These are phyloP conservation scores for Corythoichthys intestinalis DNA, from an alignment of 2,113 vertebrate species.

Conservation along the genomic window DNA sequence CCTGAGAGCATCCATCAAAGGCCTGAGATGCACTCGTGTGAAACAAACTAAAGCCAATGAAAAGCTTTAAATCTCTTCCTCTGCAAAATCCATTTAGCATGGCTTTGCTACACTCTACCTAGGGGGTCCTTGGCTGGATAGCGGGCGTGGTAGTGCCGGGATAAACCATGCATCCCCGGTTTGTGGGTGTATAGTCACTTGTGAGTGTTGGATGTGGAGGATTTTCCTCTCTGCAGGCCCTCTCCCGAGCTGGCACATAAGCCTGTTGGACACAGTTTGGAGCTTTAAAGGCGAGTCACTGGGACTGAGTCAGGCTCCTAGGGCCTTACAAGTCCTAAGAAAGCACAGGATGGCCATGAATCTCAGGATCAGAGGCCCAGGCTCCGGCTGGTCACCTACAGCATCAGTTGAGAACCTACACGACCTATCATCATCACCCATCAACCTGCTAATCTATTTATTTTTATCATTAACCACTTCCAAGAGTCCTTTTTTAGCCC, in stretches of 20 bases:
- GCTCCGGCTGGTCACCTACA: conserved; percentile 61
- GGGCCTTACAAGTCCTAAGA: conserved; percentile 70
- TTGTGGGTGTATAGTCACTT: conserved; percentile 40
- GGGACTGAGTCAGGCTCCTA: conserved; percentile 52
- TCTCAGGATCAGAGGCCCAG: conserved; percentile 66
- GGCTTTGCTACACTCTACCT: conserved; percentile 60
- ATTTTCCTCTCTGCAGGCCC: conserved; percentile 66
- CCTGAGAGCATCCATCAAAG: conserved; percentile 67
- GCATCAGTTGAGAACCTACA: conserved; percentile 37
- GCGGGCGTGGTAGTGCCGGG: conserved; percentile 36
- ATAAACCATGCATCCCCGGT: conserved; percentile 49
- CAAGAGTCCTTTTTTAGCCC: background rate
- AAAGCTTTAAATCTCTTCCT: conserved; percentile 72
- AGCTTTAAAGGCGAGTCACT: conserved; percentile 53
- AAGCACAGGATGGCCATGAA: conserved; percentile 71
- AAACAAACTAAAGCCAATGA: conserved; percentile 56
- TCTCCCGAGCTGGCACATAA: conserved; percentile 65
- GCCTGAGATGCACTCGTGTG: conserved; percentile 43
- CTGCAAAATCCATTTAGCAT: conserved; percentile 69
- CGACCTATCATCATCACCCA: background rate
- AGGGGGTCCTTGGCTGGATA: conserved; percentile 50
- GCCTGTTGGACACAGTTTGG: conserved; percentile 79
- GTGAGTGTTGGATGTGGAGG: conserved; percentile 48
- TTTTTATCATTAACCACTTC: background rate
- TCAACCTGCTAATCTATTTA: background rate